A percentile compares a stretch with the other conserved stretches of the same genome.
Conservation (phyloP, 2,888 invertebrate species). For the Caenorhabditis sinica region DNA sequence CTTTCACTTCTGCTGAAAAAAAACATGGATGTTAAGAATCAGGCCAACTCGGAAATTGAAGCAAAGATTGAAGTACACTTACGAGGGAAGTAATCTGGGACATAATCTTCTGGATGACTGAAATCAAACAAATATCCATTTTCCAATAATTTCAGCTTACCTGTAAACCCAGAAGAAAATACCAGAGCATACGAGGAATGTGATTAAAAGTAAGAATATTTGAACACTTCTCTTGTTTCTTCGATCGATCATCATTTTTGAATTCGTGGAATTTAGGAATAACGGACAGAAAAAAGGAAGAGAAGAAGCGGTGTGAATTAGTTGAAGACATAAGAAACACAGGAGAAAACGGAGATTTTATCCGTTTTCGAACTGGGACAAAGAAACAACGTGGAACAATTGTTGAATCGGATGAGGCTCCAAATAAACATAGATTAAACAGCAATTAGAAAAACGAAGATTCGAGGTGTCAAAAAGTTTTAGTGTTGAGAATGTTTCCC, state of each 20-base stretch:
- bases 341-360: conserved; percentile 36
- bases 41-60: not conserved
- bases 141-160: not conserved
- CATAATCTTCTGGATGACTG: conserved; percentile 34
- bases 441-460: not conserved
- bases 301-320: not conserved
- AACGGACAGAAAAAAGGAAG: not conserved
- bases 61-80: not conserved
- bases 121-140: not conserved
- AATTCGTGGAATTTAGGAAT: conserved; percentile 1
- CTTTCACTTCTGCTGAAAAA: conserved; percentile 43
- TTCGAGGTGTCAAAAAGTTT: not conserved
- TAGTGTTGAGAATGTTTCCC: too few relatives aligned
- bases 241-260: conserved; percentile 52
- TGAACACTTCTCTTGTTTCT: conserved; percentile 48
- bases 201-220: conserved; percentile 34
- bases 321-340: conserved; percentile 16
- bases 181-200: conserved; percentile 34
- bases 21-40: not conserved
- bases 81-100: conserved; percentile 41
- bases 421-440: not conserved
- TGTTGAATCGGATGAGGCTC: not conserved
- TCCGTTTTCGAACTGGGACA: conserved; percentile 44
- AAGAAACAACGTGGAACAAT: conserved; percentile 31
- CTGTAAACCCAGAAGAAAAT: conserved; percentile 49